Conservation (phyloP, 2,888 invertebrate species). For the Drosophila kuntzei region DNA sequence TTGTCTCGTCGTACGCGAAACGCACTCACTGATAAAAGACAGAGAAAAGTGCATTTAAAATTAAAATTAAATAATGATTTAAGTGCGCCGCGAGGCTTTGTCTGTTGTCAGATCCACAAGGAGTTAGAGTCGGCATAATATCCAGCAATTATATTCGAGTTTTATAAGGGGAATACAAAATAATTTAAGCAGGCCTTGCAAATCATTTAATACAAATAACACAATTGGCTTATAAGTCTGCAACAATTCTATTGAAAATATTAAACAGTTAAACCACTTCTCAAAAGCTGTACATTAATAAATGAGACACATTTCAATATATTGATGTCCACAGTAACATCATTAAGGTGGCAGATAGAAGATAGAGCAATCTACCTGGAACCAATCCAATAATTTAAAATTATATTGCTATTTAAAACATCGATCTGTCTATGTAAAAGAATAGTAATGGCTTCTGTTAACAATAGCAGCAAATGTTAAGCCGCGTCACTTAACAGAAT, state of each 20-base stretch:
- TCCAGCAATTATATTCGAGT: slow-evolving; percentile 13
- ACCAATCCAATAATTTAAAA: too few relatives aligned
- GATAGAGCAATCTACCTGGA: too few relatives aligned
- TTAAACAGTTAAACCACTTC: too few relatives aligned
- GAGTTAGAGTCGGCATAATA: slow-evolving; percentile 34
- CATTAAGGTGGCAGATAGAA: too few relatives aligned
- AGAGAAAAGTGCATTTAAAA: slow-evolving; percentile 68
- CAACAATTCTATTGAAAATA: too few relatives aligned
- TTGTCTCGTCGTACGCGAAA: slow-evolving; percentile 40
- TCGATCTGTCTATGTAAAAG: background rate
- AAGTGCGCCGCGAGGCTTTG: slow-evolving; percentile 71
- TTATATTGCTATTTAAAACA: too few relatives aligned
- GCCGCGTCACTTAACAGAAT: background rate
- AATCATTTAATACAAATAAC: background rate
- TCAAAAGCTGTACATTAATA: too few relatives aligned
- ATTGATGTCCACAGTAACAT: too few relatives aligned
- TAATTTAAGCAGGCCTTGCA: background rate
- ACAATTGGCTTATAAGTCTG: too few relatives aligned
- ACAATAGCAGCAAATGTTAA: background rate
- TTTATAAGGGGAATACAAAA: background rate
- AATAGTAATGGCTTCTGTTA: background rate
- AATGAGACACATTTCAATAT: too few relatives aligned
- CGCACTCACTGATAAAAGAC: slow-evolving; percentile 28
- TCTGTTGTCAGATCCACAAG: slow-evolving; percentile 47
- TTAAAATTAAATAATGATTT: slow-evolving; percentile 79